phyloP scores from a whole-genome alignment of 1,140 invertebrate species.

The Ostrea edulis region DNA sequence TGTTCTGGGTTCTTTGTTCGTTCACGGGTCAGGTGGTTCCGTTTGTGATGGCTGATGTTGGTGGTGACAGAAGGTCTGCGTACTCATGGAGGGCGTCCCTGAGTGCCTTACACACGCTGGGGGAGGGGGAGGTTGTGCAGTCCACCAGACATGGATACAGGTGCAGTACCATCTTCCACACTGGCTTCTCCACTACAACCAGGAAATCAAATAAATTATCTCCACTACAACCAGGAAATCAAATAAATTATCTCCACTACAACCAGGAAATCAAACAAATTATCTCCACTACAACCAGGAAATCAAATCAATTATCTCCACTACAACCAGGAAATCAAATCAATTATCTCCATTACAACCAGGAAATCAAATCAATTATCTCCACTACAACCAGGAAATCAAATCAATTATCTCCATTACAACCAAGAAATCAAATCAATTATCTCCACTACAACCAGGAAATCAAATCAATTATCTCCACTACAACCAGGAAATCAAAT shows the following conservation, averaged over 20 bases:
- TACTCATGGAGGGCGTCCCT: slow-evolving; percentile 93
- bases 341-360: too few species aligned
- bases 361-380: too few species aligned
- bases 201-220: background rate
- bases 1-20: background rate
- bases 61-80: slow-evolving; percentile 89
- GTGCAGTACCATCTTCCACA: slow-evolving; percentile 95
- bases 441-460: too few species aligned
- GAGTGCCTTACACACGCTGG: slow-evolving; percentile 89
- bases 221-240: background rate
- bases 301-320: too few species aligned
- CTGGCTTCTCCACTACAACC: slow-evolving; percentile 87
- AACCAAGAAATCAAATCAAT: too few species aligned
- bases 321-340: too few species aligned
- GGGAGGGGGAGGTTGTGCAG: slow-evolving; percentile 85
- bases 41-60: slow-evolving; percentile 57
- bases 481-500: too few species aligned
- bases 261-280: too few species aligned
- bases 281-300: too few species aligned
- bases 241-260: background rate
- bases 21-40: slow-evolving; percentile 51
- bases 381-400: too few species aligned
- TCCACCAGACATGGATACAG: slow-evolving; percentile 95
- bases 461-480: too few species aligned
- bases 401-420: too few species aligned